Percentiles rank a stretch among this genome's conserved stretches.
Conservation (phyloP, 2,797 vertebrate species). For the Neopelma chrysocephalum region DNA sequence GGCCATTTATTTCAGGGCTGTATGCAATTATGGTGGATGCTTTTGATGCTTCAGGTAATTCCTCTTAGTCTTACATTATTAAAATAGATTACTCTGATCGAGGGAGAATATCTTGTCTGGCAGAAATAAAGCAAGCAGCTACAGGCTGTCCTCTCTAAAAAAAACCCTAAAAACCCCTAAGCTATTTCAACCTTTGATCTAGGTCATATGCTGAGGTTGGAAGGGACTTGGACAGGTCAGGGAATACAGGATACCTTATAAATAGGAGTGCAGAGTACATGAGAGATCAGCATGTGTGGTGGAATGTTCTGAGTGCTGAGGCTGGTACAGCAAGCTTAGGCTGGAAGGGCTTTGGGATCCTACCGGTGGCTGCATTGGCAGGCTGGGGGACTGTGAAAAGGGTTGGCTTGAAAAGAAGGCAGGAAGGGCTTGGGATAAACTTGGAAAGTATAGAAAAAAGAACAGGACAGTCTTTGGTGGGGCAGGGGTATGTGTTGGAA, state of each 20-base stretch:
- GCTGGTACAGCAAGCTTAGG: neutral
- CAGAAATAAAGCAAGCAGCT: neutral
- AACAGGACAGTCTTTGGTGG: neutral
- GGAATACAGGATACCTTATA: neutral
- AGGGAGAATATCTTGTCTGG: neutral
- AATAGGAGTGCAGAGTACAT: neutral
- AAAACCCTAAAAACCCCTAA: neutral
- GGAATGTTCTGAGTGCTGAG: neutral
- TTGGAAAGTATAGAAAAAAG: neutral
- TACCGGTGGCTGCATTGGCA: neutral
- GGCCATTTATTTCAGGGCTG: neutral
- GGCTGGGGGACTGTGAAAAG: neutral
- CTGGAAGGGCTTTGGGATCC: neutral
- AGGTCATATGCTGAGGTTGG: neutral
- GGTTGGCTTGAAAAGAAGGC: neutral
- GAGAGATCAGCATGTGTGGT: neutral
- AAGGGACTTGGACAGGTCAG: neutral
- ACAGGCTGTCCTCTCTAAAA: neutral
- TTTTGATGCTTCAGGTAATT: neutral
- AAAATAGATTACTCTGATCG: neutral
- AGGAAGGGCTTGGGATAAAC: neutral
- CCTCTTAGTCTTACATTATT: neutral
- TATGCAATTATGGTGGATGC: neutral
- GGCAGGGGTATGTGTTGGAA: neutral
- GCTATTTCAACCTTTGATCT: neutral